phyloP scores from a whole-genome alignment of 2,888 invertebrate species.

The Yponomeuta plumbellus region DNA sequence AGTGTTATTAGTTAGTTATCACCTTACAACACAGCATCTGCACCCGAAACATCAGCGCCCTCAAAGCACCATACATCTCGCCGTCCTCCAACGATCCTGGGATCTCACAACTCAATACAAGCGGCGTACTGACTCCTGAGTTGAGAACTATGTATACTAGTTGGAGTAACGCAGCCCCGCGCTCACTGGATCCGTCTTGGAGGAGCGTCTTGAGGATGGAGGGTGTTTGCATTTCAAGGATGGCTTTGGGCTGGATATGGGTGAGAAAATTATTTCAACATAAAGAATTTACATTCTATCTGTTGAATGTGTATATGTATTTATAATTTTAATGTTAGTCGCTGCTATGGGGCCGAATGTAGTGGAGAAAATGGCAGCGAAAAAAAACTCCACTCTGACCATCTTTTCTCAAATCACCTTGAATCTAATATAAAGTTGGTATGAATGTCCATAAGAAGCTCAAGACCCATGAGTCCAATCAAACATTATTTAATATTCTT shows the following conservation, averaged over 20 bases:
- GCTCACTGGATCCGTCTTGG: slow-evolving; percentile 45
- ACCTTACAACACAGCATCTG: slow-evolving; percentile 64
- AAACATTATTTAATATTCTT: too few species aligned
- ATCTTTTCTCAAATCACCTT: too few species aligned
- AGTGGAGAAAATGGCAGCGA: too few species aligned
- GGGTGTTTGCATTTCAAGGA: slow-evolving; percentile 53
- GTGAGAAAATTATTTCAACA: too few species aligned
- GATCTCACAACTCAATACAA: slow-evolving; percentile 42
- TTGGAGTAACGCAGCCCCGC: slow-evolving; percentile 49
- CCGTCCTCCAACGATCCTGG: slow-evolving; percentile 26
- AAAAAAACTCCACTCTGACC: too few species aligned
- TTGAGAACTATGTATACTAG: slow-evolving; percentile 52
- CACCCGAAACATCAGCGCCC: slow-evolving; percentile 61
- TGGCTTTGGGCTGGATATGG: slow-evolving; percentile 46
- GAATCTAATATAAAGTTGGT: too few species aligned
- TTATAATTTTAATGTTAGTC: too few species aligned
- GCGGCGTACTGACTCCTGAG: slow-evolving; percentile 45
- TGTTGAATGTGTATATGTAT: too few species aligned
- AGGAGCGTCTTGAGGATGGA: slow-evolving; percentile 49
- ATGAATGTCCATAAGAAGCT: too few species aligned
- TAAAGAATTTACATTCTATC: too few species aligned
- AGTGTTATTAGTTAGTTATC: not conserved
- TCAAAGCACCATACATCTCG: slow-evolving; percentile 46
- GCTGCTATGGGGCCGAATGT: too few species aligned
- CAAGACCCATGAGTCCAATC: too few species aligned